Evolutionary conservation across 53 echinoderm and acorn worm genomes (phyloP).

Genomic region (Hippasteria phrygiana): DNA sequence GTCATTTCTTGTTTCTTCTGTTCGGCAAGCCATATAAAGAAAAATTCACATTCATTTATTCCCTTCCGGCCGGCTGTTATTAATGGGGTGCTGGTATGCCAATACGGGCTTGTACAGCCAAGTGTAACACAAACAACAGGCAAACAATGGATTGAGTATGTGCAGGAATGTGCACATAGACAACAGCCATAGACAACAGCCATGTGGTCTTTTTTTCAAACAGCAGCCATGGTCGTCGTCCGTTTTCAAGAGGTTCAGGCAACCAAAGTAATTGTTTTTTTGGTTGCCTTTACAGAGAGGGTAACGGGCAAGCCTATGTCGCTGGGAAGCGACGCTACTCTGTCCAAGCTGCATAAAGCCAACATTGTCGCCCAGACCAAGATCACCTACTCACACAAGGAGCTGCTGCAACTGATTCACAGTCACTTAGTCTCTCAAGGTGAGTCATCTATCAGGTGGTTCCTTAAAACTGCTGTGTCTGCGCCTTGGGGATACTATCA

Average conservation of each 20-base stretch:
- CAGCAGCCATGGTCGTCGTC: too few species aligned
- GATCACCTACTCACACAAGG: conserved; percentile 89
- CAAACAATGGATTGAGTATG: too few species aligned
- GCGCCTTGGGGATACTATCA: too few species aligned
- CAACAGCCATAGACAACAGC: too few species aligned
- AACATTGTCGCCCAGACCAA: conserved; percentile 97
- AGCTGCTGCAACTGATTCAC: conserved; percentile 90
- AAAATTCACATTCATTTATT: too few species aligned
- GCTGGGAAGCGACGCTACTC: conserved; percentile 87
- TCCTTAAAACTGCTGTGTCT: background rate
- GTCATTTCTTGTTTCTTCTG: background rate
- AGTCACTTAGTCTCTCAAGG: conserved; percentile 87
- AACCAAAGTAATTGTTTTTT: too few species aligned
- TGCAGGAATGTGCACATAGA: too few species aligned
- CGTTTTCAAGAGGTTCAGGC: background rate
- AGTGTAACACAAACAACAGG: too few species aligned
- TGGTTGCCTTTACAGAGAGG: conserved; percentile 68
- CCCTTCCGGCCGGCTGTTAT: too few species aligned
- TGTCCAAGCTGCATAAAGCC: conserved; percentile 93
- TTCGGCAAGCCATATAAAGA: background rate
- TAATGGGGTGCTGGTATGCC: too few species aligned
- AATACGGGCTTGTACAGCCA: too few species aligned
- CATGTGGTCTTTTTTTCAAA: too few species aligned
- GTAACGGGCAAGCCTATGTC: conserved; percentile 98
- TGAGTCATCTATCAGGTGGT: conserved; percentile 26